Evolutionary conservation across 2,888 invertebrate genomes (phyloP), one percentile per base, ranked within the genome.

Genomic region (Adelphocoris suturalis): DNA sequence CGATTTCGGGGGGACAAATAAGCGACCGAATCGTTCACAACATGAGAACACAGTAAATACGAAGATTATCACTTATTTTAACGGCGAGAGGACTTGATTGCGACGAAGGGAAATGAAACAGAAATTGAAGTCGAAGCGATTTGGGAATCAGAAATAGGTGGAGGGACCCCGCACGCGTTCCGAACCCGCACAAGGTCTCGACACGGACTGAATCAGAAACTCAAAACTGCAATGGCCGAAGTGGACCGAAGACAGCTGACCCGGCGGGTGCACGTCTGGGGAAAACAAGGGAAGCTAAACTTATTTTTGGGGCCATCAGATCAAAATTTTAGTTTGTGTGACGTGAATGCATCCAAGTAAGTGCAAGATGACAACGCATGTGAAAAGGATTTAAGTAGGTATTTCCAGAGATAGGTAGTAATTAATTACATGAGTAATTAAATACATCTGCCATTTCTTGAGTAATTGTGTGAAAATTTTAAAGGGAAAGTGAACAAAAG

Each of bases 171-270:
- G 47, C 48, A 52, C 48, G 27, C 82, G n/a, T 52, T n/a, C 82
- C 46, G 23, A 52, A 23, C 14, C 82, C 47, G 82, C 82, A 82
- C 82, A 48, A 82, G 48, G 82, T 23, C 82, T 82, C 82, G 82
- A 52, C 48, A 47, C 82, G 82, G 47, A 47, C 47, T 52, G 82
- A 52, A 52, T 48, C 47, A 52, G 52, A 52, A 52, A 37, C 37
- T 37, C 37, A 37, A n/a, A 37, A 82, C 47, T 52, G 82, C 82
- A 52, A 82, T 82, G 82, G 82, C 82, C 52, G 82, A 78, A 78
- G 46, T 78, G 46, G 46, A 78, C 68, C 68, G 68, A 12, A 68
- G 68, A 68, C 68, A 68, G 68, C 68, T 68, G 68, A 68, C 68
- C 68, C 68, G 68, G 68, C 68, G 5, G 23, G 23, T 1, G 23